Evolutionary conservation across 2,888 invertebrate species (phyloP), one percentile per base, ranked within the genome.

Genomic region (Pegoplata infirma): DNA sequence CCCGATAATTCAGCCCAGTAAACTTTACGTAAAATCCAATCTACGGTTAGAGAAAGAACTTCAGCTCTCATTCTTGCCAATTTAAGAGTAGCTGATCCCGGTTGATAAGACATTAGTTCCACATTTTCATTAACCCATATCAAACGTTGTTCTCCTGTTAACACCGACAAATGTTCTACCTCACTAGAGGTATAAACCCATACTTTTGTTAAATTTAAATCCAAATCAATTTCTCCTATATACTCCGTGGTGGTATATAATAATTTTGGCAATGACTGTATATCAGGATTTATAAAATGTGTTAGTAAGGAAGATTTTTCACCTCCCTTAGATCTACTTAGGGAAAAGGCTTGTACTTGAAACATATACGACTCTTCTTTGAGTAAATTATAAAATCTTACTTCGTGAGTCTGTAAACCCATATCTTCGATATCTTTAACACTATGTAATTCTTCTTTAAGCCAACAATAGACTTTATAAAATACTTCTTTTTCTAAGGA

Each of bases 11-110:
- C 96, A 0, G 94, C 92, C 93, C 96, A 97, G 87, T 96, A 98
- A 5, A 98, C 90, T 53, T 93, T 93, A 58, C 97, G 91, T 58
- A 94, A 93, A 49, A 98, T 92, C 98, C 98, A 98, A 89, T 98
- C 97, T 0, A 96, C 91, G 1, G 95, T 93, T 23, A 98, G 89
- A 76, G 94, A 93, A 8, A 92, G 88, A 0, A 92, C 92, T 28
- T 91, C 91, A n/a, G 91, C 91, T 32, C 91, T 91, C 72, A 93
- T 86, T 10, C 91, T 90, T 0, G 91, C 88, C 36, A 94, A 90
- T 85, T 92, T 92, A 0, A 90, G 90, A 0, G 85, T 83, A 2
- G 90, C 89, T 0, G 84, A 69, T 0, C 85, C 87, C 0, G 86
- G 85, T 21, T 84, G 80, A 55, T 84, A 85, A 1, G 86, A 84